Conservation (phyloP, 1,140 invertebrate species). For the Saccostrea echinata region DNA sequence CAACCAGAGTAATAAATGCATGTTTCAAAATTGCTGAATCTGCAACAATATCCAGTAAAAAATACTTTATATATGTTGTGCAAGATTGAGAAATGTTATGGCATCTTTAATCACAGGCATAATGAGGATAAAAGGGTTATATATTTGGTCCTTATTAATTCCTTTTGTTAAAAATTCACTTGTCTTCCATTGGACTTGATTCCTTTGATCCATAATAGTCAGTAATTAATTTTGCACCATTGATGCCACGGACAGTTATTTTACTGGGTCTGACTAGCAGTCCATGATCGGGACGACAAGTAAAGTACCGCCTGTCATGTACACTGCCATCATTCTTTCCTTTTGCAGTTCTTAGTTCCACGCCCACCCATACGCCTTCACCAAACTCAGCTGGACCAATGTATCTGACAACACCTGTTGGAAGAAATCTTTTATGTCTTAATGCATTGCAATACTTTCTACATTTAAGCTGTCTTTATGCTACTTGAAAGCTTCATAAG, state of each 20-base stretch:
- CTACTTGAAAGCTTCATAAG: too few species aligned
- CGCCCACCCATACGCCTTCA: conserved; percentile 82
- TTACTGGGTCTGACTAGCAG: conserved; percentile 81
- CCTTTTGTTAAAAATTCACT: neutral
- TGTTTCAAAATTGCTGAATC: neutral
- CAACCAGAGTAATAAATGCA: conserved; percentile 10
- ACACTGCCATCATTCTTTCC: conserved; percentile 82
- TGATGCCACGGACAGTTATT: conserved; percentile 83
- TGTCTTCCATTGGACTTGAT: conserved; percentile 39
- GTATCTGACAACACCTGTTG: conserved; percentile 79
- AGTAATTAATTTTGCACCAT: conserved; percentile 81
- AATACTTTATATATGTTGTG: neutral
- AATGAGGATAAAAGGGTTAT: neutral
- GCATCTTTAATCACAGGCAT: conserved; percentile 34
- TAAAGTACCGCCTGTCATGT: conserved; percentile 81
- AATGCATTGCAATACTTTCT: too few species aligned
- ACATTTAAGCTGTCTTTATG: too few species aligned
- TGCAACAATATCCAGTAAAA: conserved; percentile 9
- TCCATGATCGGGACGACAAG: conserved; percentile 81
- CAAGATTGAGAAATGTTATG: neutral
- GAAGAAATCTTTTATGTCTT: too few species aligned
- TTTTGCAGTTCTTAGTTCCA: conserved; percentile 81
- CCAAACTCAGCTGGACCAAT: conserved; percentile 83
- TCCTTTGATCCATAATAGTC: conserved; percentile 63
- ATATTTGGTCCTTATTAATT: neutral